Evolutionary conservation across 2,797 vertebrate species (phyloP), one percentile per base, ranked within the genome.

Genomic region (Acipenser oxyrinchus): DNA sequence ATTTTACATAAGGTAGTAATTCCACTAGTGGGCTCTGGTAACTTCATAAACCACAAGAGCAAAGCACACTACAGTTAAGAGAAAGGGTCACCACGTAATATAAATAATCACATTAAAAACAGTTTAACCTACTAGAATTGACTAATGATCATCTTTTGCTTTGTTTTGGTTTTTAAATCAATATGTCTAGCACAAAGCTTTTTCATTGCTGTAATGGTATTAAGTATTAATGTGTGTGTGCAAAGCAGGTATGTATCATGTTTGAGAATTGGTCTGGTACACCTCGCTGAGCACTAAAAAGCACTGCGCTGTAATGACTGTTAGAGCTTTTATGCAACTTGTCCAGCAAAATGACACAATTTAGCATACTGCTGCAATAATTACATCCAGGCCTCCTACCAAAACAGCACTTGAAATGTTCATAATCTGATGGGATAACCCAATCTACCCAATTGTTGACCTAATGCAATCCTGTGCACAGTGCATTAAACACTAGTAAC

Each of bases 401-500:
- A 62, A 62, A 18, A 62, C 8, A 37, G 8, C 23, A 2, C 60
- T 23, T 18, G 60, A n/a, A 9, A 48, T 62, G 15, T 5, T 37
- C 60, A 11, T n/a, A 37, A 12, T 62, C 60, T 48, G 60, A 37
- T 62, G 48, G 60, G 18, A 62, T 62, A 48, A 62, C 60, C 60
- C 48, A 11, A 8, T 62, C 23, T 4, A 7, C 8, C 60, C 8
- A 13, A 62, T 37, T 9, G 52, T n/a, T 37, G 60, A 37, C 48
- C 4, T 48, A 62, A 62, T 62, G 60, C 48, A 62, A 62, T 12
- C 6, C 15, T 1, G 18, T 62, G 9, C 48, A 48, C 18, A 48
- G 60, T 11, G 23, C 60, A 62, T 62, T 62, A 62, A 6, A n/a
- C 18, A 4, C 2, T 18, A 10, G n/a, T 8, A 37, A 18, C 6